Conservation (phyloP, 2,888 invertebrate species). For the Abscondita cerata region DNA sequence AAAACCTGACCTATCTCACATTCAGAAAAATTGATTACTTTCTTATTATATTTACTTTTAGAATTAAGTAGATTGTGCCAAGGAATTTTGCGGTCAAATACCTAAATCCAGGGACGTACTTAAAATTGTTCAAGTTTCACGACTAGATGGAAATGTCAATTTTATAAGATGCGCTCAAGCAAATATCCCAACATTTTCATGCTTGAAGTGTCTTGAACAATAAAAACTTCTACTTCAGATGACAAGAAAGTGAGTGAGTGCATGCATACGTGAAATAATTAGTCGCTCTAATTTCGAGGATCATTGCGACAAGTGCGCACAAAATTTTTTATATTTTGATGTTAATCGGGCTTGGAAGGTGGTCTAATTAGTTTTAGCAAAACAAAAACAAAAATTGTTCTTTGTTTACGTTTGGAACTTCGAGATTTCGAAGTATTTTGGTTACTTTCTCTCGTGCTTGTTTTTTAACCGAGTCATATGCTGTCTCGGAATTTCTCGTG, state of each 20-base stretch:
- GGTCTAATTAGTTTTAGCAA: too few relatives aligned
- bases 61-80: slow-evolving; percentile 2
- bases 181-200: slow-evolving; percentile 23
- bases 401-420: too few relatives aligned
- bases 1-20: background rate
- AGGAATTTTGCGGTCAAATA: slow-evolving; percentile 17
- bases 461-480: too few relatives aligned
- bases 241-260: slow-evolving; percentile 26
- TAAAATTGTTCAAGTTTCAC: background rate
- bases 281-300: background rate
- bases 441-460: too few relatives aligned
- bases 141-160: too few relatives aligned
- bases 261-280: slow-evolving; percentile 19
- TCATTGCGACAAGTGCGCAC: slow-evolving; percentile 1
- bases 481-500: too few relatives aligned
- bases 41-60: slow-evolving; percentile 11
- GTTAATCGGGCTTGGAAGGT: too few relatives aligned
- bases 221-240: slow-evolving; percentile 5
- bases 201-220: slow-evolving; percentile 14
- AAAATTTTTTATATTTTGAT: slow-evolving; percentile 8
- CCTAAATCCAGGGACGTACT: slow-evolving; percentile 1
- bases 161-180: slow-evolving; percentile 17
- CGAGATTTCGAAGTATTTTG: too few relatives aligned
- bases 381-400: too few relatives aligned
- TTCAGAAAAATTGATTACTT: too few relatives aligned